Evolutionary conservation across 2,888 invertebrate species (phyloP), one percentile per base, ranked within the genome.

Genomic region (Ditylenchus weischeri): DNA sequence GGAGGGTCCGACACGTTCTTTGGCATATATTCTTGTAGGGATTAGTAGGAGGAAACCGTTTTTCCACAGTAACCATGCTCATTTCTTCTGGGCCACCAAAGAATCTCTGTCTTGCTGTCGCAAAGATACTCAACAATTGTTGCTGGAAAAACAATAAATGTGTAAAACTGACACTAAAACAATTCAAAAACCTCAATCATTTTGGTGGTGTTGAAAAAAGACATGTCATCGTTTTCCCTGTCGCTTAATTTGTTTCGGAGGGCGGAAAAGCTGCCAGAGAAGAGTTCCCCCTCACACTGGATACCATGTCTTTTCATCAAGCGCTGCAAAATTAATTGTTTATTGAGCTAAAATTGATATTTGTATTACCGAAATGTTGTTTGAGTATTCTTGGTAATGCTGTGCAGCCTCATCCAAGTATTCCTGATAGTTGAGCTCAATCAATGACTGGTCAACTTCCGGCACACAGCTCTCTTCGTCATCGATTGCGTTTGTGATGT

Each of bases 241-340:
- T 82, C 80, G 18, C 74, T 73, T 21, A 79, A 64, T 3, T 76
- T 71, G 59, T 78, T 79, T 18, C 78, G 63, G 57, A 77, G 72
- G 11, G 73, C 72, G 8, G 71, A 29, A 50, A 77, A 75, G 60
- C 72, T 72, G 29, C 77, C 77, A 49, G 78, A 74, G 63, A 82
- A 71, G 51, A 82, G 57, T 64, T 78, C 75, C 11, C 71, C 78
- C 63, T 82, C 82, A 29, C 29, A 29, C 18, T 21, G 19, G 57
- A 82, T 74, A 10, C 80, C 80, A 63, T 70, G 64, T 15, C 8
- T 65, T 23, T 69, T 36, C 60, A 57, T 43, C 7, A 70, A 29
- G 18, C 64, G 36, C 69, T 69, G 29, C 29, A 29, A 13, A 48
- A 58, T 18, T 15, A 49, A 0, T 4, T 57, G n/a, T 6, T 57